These are phyloP conservation scores for Pantelozetes paolii DNA, from an alignment of 2,888 invertebrate species.

Conservation along the genomic window DNA sequence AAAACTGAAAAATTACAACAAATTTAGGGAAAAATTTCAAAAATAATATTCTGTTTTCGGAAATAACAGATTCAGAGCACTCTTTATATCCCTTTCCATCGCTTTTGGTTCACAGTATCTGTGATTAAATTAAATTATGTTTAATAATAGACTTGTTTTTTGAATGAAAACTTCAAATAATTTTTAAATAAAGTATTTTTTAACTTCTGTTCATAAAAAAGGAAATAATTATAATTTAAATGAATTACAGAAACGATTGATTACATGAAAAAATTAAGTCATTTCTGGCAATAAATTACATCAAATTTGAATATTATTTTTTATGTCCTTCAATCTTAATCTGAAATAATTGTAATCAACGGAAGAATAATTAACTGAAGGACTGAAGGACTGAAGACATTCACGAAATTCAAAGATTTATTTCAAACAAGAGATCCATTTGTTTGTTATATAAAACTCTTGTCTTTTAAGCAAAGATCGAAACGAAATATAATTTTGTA, in stretches of 20 bases:
- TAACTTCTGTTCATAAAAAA: too few relatives aligned
- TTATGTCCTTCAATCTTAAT: background rate
- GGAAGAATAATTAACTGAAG: slow-evolving; percentile 1
- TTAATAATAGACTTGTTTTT: background rate
- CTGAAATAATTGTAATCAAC: slow-evolving; percentile 13
- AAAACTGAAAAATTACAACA: background rate
- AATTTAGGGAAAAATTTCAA: slow-evolving; percentile 3
- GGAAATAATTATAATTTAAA: too few relatives aligned
- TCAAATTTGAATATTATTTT: background rate
- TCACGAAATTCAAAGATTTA: slow-evolving; percentile 13
- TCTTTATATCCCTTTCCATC: background rate
- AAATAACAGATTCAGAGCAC: background rate
- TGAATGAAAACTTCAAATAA: too few relatives aligned
- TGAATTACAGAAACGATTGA: background rate
- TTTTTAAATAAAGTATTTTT: too few relatives aligned
- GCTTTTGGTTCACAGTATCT: too few relatives aligned
- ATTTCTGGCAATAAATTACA: background rate
- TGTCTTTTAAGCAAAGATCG: too few relatives aligned
- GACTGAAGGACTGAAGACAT: too few relatives aligned
- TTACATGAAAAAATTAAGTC: background rate
- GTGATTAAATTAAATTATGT: background rate
- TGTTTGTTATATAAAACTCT: too few relatives aligned
- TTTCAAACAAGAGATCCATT: too few relatives aligned
- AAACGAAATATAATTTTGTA: too few relatives aligned
- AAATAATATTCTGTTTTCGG: slow-evolving; percentile 12